Conservation (phyloP, 2,113 vertebrate genomes). For the Malurus cyaneus region DNA sequence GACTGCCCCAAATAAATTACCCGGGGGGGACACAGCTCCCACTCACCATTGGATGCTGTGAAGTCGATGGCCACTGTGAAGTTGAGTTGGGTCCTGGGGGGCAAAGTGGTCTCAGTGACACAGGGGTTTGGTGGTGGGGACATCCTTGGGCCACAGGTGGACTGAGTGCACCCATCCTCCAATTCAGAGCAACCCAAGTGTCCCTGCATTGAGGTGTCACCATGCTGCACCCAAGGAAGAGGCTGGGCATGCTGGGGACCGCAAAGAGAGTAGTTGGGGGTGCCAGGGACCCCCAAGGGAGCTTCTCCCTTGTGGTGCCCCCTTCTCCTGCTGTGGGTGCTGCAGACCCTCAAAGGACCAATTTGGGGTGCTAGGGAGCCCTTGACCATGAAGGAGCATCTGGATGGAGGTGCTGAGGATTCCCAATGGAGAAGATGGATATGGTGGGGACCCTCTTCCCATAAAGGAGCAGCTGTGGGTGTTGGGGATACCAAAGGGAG, state of each 20-base stretch:
- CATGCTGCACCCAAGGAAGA: background rate
- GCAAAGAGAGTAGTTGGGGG: too few species aligned
- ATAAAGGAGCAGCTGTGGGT: background rate
- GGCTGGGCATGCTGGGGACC: too few species aligned
- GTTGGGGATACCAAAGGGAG: background rate
- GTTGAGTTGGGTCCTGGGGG: constrained; percentile 90
- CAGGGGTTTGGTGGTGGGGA: background rate
- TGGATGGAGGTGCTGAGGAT: background rate
- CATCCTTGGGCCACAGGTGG: background rate
- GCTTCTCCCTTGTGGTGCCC: too few species aligned
- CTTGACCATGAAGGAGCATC: background rate
- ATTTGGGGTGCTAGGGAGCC: background rate
- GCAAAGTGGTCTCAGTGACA: background rate
- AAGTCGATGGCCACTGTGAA: constrained; percentile 98
- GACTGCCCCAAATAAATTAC: background rate
- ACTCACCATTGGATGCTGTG: constrained; percentile 94
- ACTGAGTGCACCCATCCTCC: background rate
- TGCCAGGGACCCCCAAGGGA: too few species aligned
- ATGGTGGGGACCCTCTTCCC: background rate
- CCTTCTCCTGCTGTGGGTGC: background rate
- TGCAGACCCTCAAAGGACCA: background rate
- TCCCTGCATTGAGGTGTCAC: background rate
- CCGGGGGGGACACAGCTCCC: background rate
- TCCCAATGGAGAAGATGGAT: background rate
- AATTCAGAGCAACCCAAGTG: background rate